A percentile compares a stretch with the other conserved stretches of the same genome.
phyloP scores from a whole-genome alignment of 2,113 vertebrate genomes.

The Albula goreensis region DNA sequence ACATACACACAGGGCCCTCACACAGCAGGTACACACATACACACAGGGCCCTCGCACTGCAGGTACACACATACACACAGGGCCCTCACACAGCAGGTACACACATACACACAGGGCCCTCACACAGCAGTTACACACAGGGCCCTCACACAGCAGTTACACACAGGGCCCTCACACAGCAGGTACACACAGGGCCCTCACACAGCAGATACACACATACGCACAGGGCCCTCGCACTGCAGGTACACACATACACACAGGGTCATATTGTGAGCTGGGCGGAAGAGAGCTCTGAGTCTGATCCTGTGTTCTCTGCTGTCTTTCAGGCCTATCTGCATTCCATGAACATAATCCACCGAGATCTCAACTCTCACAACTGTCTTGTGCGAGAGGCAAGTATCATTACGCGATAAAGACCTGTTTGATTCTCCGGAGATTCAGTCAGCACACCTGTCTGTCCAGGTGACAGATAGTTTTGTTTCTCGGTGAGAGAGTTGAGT shows the following conservation, averaged over 20 bases:
- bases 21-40: too few relatives aligned
- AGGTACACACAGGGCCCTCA: background rate
- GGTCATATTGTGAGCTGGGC: too few relatives aligned
- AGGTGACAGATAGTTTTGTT: background rate
- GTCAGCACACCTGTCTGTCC: conserved; percentile 26
- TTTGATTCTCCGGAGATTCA: conserved; percentile 31
- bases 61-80: background rate
- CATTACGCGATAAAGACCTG: background rate
- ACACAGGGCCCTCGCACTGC: too few relatives aligned
- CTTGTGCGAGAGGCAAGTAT: conserved; percentile 86
- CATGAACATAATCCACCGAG: conserved; percentile 97
- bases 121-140: background rate
- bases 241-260: background rate
- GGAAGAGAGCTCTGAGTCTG: background rate
- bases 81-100: too few relatives aligned
- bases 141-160: background rate
- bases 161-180: too few relatives aligned
- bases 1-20: too few relatives aligned
- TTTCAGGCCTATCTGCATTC: conserved; percentile 88
- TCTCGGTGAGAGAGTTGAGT: conserved; percentile 4
- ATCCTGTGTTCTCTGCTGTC: conserved; percentile 11
- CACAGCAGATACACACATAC: background rate
- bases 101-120: too few relatives aligned
- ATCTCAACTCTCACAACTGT: conserved; percentile 98
- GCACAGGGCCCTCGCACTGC: background rate